phyloP scores from a whole-genome alignment of 2,113 vertebrate genomes.

The Tupaia chinensis region DNA sequence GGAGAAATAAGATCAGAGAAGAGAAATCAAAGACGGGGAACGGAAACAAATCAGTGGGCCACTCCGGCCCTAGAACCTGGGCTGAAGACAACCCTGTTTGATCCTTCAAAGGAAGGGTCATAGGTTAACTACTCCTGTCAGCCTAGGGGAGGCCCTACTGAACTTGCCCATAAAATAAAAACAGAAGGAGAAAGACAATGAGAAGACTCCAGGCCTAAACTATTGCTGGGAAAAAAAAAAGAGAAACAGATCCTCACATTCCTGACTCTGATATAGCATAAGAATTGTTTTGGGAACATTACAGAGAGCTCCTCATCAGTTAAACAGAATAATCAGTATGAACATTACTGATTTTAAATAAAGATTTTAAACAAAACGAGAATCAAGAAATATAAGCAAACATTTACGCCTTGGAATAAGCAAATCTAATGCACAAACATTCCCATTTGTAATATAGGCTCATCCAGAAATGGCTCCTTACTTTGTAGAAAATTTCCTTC shows the following conservation, averaged over 20 bases:
- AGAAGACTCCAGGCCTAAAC: background rate
- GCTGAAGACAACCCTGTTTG: background rate
- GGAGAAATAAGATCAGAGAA: background rate
- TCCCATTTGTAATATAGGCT: background rate
- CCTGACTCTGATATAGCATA: background rate
- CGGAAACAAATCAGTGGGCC: background rate
- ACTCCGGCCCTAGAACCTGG: background rate
- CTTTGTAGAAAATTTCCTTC: conserved; percentile 12
- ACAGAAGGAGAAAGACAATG: background rate
- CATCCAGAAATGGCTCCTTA: background rate
- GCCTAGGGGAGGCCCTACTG: background rate
- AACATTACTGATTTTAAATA: background rate
- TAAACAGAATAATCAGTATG: background rate
- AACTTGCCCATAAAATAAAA: background rate
- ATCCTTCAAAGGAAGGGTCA: background rate
- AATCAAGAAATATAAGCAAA: conserved; percentile 23
- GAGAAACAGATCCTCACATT: background rate
- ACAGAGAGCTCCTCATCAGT: background rate
- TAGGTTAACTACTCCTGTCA: background rate
- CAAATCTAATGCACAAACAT: background rate
- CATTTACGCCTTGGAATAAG: background rate
- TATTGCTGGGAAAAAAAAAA: background rate
- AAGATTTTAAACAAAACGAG: conserved; percentile 37
- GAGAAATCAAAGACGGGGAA: background rate
- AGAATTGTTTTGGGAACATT: background rate